Conservation (phyloP, 2,113 vertebrate genomes). For the Poecilia latipinna region DNA sequence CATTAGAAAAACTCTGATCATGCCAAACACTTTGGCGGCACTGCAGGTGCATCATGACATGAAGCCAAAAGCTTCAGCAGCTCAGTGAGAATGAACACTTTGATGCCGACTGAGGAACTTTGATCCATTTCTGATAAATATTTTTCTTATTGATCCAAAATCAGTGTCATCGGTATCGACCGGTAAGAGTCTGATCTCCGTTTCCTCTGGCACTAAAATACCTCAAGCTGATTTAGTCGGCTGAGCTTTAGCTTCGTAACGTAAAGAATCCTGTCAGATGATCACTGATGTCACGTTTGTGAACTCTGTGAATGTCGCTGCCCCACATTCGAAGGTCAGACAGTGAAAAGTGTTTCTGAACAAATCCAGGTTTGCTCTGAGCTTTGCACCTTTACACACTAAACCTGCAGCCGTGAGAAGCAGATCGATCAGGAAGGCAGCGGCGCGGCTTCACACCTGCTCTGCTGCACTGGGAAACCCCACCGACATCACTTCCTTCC, state of each 20-base stretch:
- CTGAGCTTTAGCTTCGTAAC: background rate
- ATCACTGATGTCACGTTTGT: background rate
- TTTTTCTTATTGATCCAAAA: background rate
- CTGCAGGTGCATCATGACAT: too few species aligned
- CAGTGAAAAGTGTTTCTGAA: too few species aligned
- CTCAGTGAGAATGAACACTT: too few species aligned
- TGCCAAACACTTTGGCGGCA: too few species aligned
- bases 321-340: background rate
- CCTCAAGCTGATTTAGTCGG: background rate
- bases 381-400: background rate
- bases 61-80: too few species aligned
- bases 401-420: background rate
- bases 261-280: background rate
- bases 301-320: background rate
- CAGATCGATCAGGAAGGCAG: background rate
- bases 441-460: slow-evolving; percentile 34
- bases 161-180: background rate
- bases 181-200: background rate
- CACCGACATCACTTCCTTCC: slow-evolving; percentile 59
- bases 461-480: slow-evolving; percentile 10
- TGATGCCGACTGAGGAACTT: too few species aligned
- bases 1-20: too few species aligned
- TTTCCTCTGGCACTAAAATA: background rate
- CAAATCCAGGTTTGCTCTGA: background rate
- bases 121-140: background rate